A percentile compares a stretch with the other conserved stretches of the same genome.
phyloP scores from a whole-genome alignment of 1,140 invertebrate species.

The Plectrocnemia conspersa region DNA sequence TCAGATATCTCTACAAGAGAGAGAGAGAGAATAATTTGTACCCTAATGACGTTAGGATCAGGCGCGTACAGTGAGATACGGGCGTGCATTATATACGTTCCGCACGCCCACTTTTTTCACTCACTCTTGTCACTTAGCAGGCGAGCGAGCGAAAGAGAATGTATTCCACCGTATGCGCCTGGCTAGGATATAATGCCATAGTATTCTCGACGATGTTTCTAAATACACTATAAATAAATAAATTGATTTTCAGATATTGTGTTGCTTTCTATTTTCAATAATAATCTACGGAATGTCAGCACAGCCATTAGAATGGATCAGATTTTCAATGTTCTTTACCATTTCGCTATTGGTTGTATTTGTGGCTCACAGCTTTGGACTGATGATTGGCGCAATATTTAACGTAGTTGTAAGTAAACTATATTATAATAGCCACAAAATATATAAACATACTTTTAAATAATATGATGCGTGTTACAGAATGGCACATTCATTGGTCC shows the following conservation, averaged over 20 bases:
- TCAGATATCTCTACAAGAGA: no score
- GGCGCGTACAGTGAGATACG: no score
- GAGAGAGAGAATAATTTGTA: no score
- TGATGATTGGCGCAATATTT: conserved; percentile 82
- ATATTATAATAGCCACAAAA: not conserved
- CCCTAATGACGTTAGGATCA: no score
- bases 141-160: no score
- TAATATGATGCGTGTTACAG: conserved; percentile 42
- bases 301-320: conserved; percentile 69
- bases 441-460: conserved; percentile 11
- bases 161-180: no score
- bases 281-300: conserved; percentile 84
- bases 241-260: conserved; percentile 58
- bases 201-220: not conserved
- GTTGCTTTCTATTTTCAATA: conserved; percentile 71
- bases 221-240: no score
- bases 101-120: no score
- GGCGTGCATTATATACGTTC: no score
- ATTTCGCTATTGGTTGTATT: conserved; percentile 78
- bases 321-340: conserved; percentile 78
- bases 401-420: conserved; percentile 69
- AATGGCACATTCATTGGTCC: conserved; percentile 80
- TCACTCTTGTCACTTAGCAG: no score
- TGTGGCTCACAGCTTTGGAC: conserved; percentile 82
- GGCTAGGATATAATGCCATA: no score